phyloP scores from a whole-genome alignment of 2,888 invertebrate genomes.

The Drosophila meridionalis region DNA sequence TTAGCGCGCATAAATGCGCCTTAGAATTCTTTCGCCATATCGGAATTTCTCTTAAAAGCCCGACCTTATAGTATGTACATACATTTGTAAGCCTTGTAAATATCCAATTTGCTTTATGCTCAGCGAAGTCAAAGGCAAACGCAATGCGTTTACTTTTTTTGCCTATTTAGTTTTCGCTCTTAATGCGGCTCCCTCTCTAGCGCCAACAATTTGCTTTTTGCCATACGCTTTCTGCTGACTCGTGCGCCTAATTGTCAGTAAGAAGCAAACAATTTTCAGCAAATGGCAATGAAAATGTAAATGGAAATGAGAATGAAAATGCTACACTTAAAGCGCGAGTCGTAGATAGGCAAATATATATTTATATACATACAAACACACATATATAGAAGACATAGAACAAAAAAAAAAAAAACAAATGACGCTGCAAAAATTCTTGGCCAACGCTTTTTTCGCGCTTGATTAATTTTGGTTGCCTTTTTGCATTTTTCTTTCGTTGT shows the following conservation, averaged over 20 bases:
- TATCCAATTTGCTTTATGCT: conserved; percentile 68
- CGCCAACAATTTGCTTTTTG: conserved; percentile 1
- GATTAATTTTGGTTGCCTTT: conserved; percentile 67
- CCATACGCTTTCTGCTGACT: conserved; percentile 61
- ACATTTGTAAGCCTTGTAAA: conserved; percentile 67
- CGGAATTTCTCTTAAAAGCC: conserved; percentile 57
- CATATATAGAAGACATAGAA: neutral
- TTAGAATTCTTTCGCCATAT: conserved; percentile 52
- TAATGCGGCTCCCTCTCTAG: neutral
- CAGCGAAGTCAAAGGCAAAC: neutral
- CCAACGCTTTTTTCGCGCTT: conserved; percentile 70
- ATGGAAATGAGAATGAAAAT: conserved; percentile 39
- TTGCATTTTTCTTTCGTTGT: neutral
- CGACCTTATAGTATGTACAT: conserved; percentile 38
- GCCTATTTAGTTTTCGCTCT: conserved; percentile 48
- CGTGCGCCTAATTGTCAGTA: conserved; percentile 75
- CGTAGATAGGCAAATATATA: conserved; percentile 14
- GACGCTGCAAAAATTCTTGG: conserved; percentile 68
- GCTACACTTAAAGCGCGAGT: conserved; percentile 20
- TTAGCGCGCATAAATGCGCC: conserved; percentile 37
- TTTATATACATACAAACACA: neutral
- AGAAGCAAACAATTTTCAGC: conserved; percentile 68
- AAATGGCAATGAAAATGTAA: conserved; percentile 66
- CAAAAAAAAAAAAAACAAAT: conserved; percentile 47
- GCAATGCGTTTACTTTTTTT: neutral